These are phyloP conservation scores for Crenichthys baileyi DNA, from an alignment of 2,797 vertebrate genomes.

Conservation along the genomic window DNA sequence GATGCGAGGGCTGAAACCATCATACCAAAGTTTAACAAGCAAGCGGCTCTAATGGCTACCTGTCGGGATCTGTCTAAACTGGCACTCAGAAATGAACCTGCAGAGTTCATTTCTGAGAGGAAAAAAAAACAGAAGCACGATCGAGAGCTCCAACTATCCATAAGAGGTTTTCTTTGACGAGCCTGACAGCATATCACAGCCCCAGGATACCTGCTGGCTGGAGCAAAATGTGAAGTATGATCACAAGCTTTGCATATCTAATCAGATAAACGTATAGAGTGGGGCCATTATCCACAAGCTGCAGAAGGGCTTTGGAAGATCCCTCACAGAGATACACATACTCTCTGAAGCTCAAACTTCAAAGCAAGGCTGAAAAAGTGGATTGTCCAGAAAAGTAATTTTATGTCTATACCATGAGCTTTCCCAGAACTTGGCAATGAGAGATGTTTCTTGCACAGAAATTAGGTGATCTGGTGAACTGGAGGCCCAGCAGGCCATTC, in stretches of 20 bases:
- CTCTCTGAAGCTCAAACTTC: conserved; percentile 37
- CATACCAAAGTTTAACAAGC: conserved; percentile 55
- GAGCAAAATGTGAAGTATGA: conserved; percentile 32
- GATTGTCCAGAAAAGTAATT: conserved; percentile 45
- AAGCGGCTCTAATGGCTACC: conserved; percentile 59
- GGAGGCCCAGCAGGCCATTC: conserved; percentile 26
- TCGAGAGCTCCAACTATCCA: conserved; percentile 36
- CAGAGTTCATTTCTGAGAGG: no score
- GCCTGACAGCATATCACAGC: conserved; percentile 22
- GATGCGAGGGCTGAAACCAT: conserved; percentile 42
- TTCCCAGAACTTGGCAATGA: conserved; percentile 5
- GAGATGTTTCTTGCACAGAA: conserved; percentile 17
- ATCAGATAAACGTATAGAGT: conserved; percentile 52
- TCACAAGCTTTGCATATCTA: conserved; percentile 53
- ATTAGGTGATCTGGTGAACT: conserved; percentile 24
- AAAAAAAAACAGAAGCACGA: conserved; percentile 27
- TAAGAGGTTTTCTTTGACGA: conserved; percentile 32
- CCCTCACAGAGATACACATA: conserved; percentile 12
- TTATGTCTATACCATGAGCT: conserved; percentile 6
- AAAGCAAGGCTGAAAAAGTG: conserved; percentile 31
- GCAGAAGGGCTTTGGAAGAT: conserved; percentile 35
- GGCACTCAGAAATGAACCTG: conserved; percentile 59
- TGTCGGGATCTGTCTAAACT: conserved; percentile 48
- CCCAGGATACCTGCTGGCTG: conserved; percentile 27
- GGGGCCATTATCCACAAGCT: conserved; percentile 35